Evolutionary conservation across 1,140 invertebrate genomes (phyloP).

Genomic region (honey bee (Apis mellifera)): Amel_HAv3.1 CM009937.2:4860501-4861000

Average conservation of each 20-base stretch:
- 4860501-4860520: too few species aligned
- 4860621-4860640: too few species aligned
- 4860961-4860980: conserved; percentile 81
- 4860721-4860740: conserved; percentile 1
- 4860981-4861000: conserved; percentile 58
- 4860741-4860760: conserved; percentile 1
- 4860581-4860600: too few species aligned
- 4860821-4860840: neutral
- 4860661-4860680: too few species aligned
- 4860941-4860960: conserved; percentile 76
- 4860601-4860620: too few species aligned
- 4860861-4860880: conserved; percentile 75
- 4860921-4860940: conserved; percentile 60
- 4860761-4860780: neutral
- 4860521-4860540: too few species aligned
- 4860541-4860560: too few species aligned
- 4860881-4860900: conserved; percentile 83
- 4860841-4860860: neutral
- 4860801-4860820: neutral
- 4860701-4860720: neutral
- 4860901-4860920: conserved; percentile 26
- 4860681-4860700: neutral
- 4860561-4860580: too few species aligned
- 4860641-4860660: too few species aligned
- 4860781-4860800: conserved; percentile 2